Base-by-base conservation (phyloP, 1,140 invertebrate species). In the Asbolus verrucosus region DNA sequence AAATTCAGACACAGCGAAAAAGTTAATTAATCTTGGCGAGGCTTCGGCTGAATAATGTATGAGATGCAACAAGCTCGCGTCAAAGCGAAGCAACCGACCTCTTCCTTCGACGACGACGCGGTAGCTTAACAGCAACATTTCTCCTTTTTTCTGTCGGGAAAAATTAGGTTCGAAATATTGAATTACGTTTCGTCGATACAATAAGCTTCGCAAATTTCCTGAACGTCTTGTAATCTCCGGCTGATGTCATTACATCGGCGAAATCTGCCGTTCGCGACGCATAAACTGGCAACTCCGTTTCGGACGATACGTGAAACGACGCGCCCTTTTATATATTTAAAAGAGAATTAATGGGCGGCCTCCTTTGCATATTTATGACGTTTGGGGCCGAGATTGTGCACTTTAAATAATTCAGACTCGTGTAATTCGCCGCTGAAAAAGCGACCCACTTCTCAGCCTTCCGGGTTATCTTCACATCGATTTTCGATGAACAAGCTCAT, bases 191-290 rank as follows among this genome's bases (percentile, higher is more conserved):
- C 31, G 60, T 62, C 60, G 60, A 62, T 62, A 62, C 36, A 62
- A 62, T 62, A 16, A 62, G 36, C 30, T n/a, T 62, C 60, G 60
- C 31, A 62, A 33, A 61, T 38, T 61, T 61, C 24, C 59, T 61
- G 24, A 21, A 41, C 60, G 60, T 62, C 60, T 62, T 62, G 60
- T 62, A 62, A 62, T 62, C 60, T 62, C 60, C 60, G 60, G 9
- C 11, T 62, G 60, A 62, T 62, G 6, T 36, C 19, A 36, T 62
- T 62, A 62, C 24, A 36, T 62, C 36, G 31, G 16, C 60, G 33
- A 15, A 21, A 62, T 18, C 30, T 13, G 27, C 19, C 46, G 46
- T 54, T 54, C 46, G 46, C 46, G 14, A 54, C 24, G 60, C 16
- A 19, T 62, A 41, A 62, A 62, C 60, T 62, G 6, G 13, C 31